These are phyloP conservation scores for Pectinophora gossypiella DNA, from an alignment of 1,140 invertebrate species.

Conservation along the genomic window DNA sequence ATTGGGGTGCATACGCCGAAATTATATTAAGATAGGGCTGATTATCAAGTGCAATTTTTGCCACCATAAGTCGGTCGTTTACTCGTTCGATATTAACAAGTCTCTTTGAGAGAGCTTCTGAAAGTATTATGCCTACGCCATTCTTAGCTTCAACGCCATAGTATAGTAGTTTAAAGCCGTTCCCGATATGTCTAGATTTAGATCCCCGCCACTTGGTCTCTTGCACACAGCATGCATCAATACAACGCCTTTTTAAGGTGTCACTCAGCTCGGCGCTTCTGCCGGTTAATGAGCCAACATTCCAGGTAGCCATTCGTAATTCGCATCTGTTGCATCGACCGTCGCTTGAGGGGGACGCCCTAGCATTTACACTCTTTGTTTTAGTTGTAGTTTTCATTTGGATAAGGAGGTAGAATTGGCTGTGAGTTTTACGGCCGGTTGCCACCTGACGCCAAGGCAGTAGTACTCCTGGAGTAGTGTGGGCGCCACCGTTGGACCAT, in stretches of 20 bases:
- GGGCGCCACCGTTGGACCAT: too few relatives aligned
- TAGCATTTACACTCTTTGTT: neutral
- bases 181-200: slow-evolving; percentile 17
- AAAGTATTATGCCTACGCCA: neutral
- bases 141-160: slow-evolving; percentile 1
- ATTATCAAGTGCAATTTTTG: neutral
- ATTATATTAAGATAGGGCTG: neutral
- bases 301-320: neutral
- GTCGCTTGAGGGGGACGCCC: neutral
- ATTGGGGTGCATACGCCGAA: slow-evolving; percentile 3
- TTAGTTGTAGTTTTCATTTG: neutral
- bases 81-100: neutral
- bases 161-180: slow-evolving; percentile 12
- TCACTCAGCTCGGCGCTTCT: neutral
- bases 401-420: neutral
- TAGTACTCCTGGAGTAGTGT: too few relatives aligned
- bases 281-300: neutral
- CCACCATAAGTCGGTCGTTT: neutral
- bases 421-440: neutral
- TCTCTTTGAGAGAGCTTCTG: neutral
- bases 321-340: neutral
- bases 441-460: too few relatives aligned
- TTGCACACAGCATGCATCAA: slow-evolving; percentile 12
- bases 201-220: slow-evolving; percentile 19
- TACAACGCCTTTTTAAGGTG: neutral